phyloP scores from a whole-genome alignment of 2,113 vertebrate species.

The Ursus arctos region DNA sequence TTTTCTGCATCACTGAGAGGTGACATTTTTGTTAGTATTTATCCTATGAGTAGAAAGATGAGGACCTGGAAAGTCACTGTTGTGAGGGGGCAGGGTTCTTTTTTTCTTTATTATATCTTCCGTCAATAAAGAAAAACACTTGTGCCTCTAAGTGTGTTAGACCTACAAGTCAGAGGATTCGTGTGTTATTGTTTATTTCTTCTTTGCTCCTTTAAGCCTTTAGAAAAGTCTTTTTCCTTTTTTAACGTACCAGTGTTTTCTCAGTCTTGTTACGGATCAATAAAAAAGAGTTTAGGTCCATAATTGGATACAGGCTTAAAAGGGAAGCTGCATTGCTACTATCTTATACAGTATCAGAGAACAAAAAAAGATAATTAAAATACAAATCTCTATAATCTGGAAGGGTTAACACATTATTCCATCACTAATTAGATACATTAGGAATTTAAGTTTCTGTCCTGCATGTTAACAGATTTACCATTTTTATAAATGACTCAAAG shows the following conservation, averaged over 20 bases:
- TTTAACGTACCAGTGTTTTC: not conserved
- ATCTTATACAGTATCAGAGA: not conserved
- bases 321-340: not conserved
- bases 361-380: slow-evolving; percentile 11
- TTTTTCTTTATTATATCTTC: not conserved
- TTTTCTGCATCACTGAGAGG: not conserved
- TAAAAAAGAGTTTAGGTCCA: not conserved
- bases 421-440: slow-evolving; percentile 23
- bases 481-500: slow-evolving; percentile 59
- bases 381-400: not conserved
- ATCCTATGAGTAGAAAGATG: not conserved
- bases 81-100: not conserved
- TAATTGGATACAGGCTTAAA: not conserved
- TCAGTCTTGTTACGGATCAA: not conserved
- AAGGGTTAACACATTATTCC: not conserved
- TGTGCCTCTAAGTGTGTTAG: not conserved
- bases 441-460: slow-evolving; percentile 27
- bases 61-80: not conserved
- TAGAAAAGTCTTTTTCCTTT: not conserved
- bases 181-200: not conserved
- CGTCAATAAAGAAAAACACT: not conserved
- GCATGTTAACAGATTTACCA: slow-evolving; percentile 38
- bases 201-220: not conserved
- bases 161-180: not conserved
- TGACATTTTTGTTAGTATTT: not conserved